Conservation (phyloP, 1,140 invertebrate species). For the Drosophila guanche region DNA sequence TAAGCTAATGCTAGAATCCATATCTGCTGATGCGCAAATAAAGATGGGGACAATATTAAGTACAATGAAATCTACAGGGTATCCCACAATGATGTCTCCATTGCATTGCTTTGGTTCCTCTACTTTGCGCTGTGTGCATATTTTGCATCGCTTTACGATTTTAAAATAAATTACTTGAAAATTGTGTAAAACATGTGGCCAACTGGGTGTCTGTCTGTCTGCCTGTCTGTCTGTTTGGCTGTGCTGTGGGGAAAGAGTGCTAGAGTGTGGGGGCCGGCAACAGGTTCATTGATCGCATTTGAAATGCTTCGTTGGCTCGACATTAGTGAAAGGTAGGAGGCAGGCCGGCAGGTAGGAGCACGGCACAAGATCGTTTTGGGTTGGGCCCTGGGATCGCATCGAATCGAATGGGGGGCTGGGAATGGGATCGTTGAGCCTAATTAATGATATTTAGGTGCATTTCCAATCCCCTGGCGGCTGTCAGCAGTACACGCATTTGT, state of each 20-base stretch:
- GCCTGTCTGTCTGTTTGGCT: not conserved
- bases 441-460: constrained; percentile 68
- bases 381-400: constrained; percentile 23
- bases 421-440: constrained; percentile 52
- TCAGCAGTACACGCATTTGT: constrained; percentile 51
- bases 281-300: constrained; percentile 80
- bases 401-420: constrained; percentile 15
- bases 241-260: constrained; percentile 17
- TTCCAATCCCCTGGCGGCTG: constrained; percentile 48
- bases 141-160: constrained; percentile 73
- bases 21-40: too few relatives aligned
- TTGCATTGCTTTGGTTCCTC: not conserved
- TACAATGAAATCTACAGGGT: not conserved
- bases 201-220: constrained; percentile 18
- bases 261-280: constrained; percentile 22
- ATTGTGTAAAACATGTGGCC: constrained; percentile 66
- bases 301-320: constrained; percentile 62
- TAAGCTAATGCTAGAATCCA: too few relatives aligned
- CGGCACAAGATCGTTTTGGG: constrained; percentile 2
- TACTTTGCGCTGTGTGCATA: constrained; percentile 32
- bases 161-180: constrained; percentile 75
- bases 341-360: constrained; percentile 9
- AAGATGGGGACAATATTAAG: not conserved
- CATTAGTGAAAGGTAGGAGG: constrained; percentile 40
- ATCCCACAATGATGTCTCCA: not conserved